A percentile compares a stretch with the other conserved stretches of the same genome.
These are phyloP conservation scores for Nipponia nippon DNA, from an alignment of 2,113 vertebrate genomes.

Conservation along the genomic window DNA sequence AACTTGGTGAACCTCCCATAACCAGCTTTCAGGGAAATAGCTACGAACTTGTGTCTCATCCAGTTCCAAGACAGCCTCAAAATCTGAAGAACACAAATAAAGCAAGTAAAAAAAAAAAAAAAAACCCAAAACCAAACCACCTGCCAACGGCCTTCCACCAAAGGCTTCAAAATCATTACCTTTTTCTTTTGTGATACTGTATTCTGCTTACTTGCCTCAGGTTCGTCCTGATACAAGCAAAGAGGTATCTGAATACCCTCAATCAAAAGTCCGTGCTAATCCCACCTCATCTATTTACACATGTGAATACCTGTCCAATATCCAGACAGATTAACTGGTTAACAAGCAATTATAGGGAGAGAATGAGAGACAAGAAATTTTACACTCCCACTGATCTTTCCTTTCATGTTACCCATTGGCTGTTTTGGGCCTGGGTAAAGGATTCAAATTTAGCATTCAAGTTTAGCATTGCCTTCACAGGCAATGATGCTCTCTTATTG, in stretches of 20 bases:
- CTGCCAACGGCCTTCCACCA: not conserved
- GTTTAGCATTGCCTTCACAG: not conserved
- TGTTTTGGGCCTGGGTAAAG: not conserved
- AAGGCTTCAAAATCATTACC: not conserved
- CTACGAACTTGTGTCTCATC: conserved; percentile 80
- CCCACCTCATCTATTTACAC: not conserved
- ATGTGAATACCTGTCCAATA: not conserved
- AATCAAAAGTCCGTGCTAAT: not conserved
- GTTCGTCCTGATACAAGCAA: not conserved
- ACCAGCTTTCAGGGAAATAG: conserved; percentile 95
- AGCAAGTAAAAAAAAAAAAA: not conserved
- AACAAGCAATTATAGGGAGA: not conserved
- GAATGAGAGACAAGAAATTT: not conserved
- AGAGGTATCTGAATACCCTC: not conserved
- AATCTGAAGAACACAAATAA: conserved; percentile 59
- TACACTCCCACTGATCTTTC: not conserved
- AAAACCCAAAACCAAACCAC: not conserved
- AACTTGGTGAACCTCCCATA: conserved; percentile 88
- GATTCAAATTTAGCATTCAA: not conserved
- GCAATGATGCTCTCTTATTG: not conserved
- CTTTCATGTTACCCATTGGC: not conserved
- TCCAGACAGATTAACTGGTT: not conserved
- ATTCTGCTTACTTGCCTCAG: not conserved
- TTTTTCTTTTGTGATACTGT: not conserved
- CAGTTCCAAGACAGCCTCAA: conserved; percentile 67